Percentiles rank a stretch among this genome's conserved stretches.
Conservation (phyloP, 2,888 invertebrate species). For the Ophraella communa region DNA sequence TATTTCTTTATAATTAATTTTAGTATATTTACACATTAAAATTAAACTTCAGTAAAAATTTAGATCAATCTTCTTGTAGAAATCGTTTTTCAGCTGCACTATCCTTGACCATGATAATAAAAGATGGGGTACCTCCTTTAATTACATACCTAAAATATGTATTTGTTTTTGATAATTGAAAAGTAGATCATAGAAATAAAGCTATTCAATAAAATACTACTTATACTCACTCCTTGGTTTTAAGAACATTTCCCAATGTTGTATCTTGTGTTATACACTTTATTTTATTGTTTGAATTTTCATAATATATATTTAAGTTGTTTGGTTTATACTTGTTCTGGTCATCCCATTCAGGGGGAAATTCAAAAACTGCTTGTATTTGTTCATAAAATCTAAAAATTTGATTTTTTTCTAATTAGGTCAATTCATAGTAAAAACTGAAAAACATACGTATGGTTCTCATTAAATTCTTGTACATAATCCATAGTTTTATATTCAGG, state of each 20-base stretch:
- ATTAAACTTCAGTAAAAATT: background rate
- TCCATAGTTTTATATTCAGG: slow-evolving; percentile 89
- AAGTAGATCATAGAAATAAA: background rate
- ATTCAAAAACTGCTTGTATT: slow-evolving; percentile 71
- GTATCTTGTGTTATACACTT: slow-evolving; percentile 65
- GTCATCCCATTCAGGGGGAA: slow-evolving; percentile 76
- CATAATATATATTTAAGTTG: slow-evolving; percentile 75
- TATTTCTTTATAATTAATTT: too few relatives aligned
- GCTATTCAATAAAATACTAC: background rate
- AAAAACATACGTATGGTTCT: slow-evolving; percentile 69
- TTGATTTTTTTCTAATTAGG: too few relatives aligned
- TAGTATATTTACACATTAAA: background rate
- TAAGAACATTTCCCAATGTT: slow-evolving; percentile 68
- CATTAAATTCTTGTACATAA: slow-evolving; percentile 81
- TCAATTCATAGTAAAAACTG: too few relatives aligned
- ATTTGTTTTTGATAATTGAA: too few relatives aligned
- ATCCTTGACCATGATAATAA: slow-evolving; percentile 67
- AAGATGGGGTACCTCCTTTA: slow-evolving; percentile 71
- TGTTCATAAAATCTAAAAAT: slow-evolving; percentile 65
- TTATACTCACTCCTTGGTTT: slow-evolving; percentile 62
- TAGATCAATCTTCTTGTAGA: slow-evolving; percentile 51
- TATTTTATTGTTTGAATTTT: slow-evolving; percentile 68
- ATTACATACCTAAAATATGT: slow-evolving; percentile 63
- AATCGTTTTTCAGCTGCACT: slow-evolving; percentile 67
- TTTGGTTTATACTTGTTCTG: slow-evolving; percentile 68